A percentile compares a stretch with the other conserved stretches of the same genome.
These are phyloP conservation scores for Notothenia rossii DNA, from an alignment of 2,113 vertebrate genomes.

Conservation along the genomic window DNA sequence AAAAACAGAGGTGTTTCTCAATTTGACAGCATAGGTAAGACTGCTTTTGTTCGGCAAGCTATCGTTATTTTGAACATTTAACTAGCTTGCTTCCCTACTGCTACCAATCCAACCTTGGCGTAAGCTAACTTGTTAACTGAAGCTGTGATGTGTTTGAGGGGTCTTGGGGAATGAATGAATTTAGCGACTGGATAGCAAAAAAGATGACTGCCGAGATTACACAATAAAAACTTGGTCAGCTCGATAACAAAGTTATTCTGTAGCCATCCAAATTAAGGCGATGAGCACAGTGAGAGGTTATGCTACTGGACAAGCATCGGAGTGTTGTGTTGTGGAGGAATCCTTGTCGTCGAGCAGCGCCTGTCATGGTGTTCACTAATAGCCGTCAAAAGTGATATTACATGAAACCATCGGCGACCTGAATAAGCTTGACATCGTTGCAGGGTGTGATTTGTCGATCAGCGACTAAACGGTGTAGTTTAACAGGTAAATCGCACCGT, in stretches of 20 bases:
- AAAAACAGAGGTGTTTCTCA: slow-evolving; percentile 71
- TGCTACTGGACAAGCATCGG: slow-evolving; percentile 37
- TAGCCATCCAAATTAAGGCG: slow-evolving; percentile 24
- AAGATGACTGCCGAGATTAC: background rate
- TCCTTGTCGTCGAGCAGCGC: slow-evolving; percentile 72
- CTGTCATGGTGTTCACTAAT: slow-evolving; percentile 47
- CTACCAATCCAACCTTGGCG: slow-evolving; percentile 70
- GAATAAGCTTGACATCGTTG: slow-evolving; percentile 10
- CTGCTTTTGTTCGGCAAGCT: slow-evolving; percentile 63
- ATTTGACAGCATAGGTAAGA: slow-evolving; percentile 80
- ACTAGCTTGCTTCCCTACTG: slow-evolving; percentile 62
- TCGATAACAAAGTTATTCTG: slow-evolving; percentile 64
- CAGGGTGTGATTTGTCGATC: slow-evolving; percentile 36
- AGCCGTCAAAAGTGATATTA: slow-evolving; percentile 62
- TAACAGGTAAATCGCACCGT: slow-evolving; percentile 55
- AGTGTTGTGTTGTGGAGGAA: slow-evolving; percentile 75
- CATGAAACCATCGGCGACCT: slow-evolving; percentile 11
- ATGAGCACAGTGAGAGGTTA: slow-evolving; percentile 50
- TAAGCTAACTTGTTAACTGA: slow-evolving; percentile 77
- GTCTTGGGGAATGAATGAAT: slow-evolving; percentile 70
- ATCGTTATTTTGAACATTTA: slow-evolving; percentile 70
- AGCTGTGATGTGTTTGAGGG: slow-evolving; percentile 39
- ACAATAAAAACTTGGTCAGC: slow-evolving; percentile 44
- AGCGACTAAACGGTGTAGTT: slow-evolving; percentile 36
- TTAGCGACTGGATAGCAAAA: background rate